A percentile compares a stretch with the other conserved stretches of the same genome.
These are phyloP conservation scores for Mormyrus iriodes DNA, from an alignment of 2,113 vertebrate species.

Conservation along the genomic window DNA sequence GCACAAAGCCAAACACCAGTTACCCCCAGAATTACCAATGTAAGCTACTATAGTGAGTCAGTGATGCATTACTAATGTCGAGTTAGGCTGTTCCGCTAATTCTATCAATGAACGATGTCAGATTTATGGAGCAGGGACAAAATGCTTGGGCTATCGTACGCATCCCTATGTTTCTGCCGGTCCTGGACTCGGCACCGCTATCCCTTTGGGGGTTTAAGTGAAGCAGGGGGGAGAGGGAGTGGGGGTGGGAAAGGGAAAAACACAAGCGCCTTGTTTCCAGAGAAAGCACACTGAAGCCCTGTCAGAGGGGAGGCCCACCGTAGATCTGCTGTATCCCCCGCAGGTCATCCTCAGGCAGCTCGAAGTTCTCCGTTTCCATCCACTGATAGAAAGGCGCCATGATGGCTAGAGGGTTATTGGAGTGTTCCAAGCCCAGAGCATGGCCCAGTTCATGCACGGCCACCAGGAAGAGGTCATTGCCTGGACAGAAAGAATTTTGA, in stretches of 20 bases:
- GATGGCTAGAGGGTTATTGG: conserved; percentile 77
- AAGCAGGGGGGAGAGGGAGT: background rate
- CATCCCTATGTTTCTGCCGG: background rate
- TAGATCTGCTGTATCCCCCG: conserved; percentile 89
- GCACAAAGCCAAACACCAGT: background rate
- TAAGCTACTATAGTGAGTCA: conserved; percentile 23
- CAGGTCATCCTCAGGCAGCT: conserved; percentile 81
- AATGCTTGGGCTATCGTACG: background rate
- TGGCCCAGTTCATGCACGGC: conserved; percentile 91
- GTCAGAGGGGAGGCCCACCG: conserved; percentile 53
- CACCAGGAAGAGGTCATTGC: conserved; percentile 89
- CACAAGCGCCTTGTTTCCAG: background rate
- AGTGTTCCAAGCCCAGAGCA: conserved; percentile 88
- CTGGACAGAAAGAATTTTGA: conserved; percentile 49
- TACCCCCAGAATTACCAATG: background rate
- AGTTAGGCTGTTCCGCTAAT: conserved; percentile 12
- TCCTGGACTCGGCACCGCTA: background rate
- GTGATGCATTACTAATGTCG: background rate
- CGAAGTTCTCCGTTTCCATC: conserved; percentile 83
- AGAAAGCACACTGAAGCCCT: background rate
- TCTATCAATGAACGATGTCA: conserved; percentile 42
- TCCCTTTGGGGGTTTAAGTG: background rate
- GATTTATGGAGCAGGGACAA: conserved; percentile 18
- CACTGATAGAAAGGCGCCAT: conserved; percentile 97
- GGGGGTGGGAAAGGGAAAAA: background rate